These are phyloP conservation scores for Actias luna DNA, from an alignment of 2,888 invertebrate species.

Conservation along the genomic window DNA sequence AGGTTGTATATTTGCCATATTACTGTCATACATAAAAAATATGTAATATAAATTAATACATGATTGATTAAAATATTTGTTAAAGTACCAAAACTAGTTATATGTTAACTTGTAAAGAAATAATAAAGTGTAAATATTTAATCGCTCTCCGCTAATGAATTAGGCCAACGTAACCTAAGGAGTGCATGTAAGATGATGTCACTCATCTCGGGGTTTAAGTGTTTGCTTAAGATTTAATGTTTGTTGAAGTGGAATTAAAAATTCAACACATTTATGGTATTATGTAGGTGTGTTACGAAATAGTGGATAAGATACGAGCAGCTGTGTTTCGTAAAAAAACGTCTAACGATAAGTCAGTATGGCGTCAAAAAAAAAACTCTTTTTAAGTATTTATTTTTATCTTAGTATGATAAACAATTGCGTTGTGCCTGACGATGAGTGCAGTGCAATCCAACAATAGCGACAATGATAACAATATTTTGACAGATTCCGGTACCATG, in stretches of 20 bases:
- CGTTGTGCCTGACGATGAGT: no score
- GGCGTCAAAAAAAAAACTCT: no score
- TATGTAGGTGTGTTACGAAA: conserved; percentile 38
- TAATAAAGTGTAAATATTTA: neutral
- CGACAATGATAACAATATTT: no score
- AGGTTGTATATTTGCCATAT: no score
- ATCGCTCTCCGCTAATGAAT: conserved; percentile 1
- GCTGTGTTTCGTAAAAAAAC: conserved; percentile 12
- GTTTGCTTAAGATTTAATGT: conserved; percentile 48
- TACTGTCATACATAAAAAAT: no score
- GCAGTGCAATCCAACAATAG: no score
- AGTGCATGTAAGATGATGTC: conserved; percentile 47
- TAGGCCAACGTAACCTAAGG: conserved; percentile 15
- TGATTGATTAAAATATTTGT: no score
- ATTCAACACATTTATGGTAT: conserved; percentile 27
- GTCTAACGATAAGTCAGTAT: neutral
- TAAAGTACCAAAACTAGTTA: no score
- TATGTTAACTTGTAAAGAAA: neutral
- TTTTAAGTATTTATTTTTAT: no score
- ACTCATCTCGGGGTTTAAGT: conserved; percentile 44
- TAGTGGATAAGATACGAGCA: conserved; percentile 17
- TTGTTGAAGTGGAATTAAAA: conserved; percentile 43
- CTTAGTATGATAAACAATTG: no score
- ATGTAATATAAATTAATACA: no score
- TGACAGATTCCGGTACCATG: no score